Evolutionary conservation across 2,888 invertebrate species (phyloP).

Genomic region (Acanthoscelides obtectus): DNA sequence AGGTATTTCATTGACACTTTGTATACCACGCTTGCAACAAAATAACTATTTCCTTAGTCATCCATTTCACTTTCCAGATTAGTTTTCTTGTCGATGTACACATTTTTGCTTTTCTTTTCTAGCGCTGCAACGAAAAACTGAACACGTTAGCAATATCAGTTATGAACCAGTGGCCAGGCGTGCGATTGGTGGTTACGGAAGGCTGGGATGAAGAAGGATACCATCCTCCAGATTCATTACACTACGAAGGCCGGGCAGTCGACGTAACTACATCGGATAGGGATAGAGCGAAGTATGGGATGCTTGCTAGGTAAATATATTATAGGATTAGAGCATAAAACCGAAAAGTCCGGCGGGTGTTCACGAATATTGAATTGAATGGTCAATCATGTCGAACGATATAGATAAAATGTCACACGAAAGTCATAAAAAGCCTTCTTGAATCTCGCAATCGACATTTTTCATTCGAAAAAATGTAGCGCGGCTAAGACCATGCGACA

Average conservation of each 20-base stretch:
- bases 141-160: slow-evolving; percentile 92
- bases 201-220: slow-evolving; percentile 90
- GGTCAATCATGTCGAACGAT: no score
- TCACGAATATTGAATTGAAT: no score
- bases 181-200: slow-evolving; percentile 86
- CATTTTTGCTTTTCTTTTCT: slow-evolving; percentile 47
- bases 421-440: no score
- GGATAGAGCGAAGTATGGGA: slow-evolving; percentile 89
- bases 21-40: no score
- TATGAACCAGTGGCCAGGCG: slow-evolving; percentile 98
- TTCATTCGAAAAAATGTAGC: no score
- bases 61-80: background rate
- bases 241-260: slow-evolving; percentile 95
- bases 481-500: no score
- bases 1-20: no score
- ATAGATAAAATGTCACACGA: no score
- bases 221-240: slow-evolving; percentile 77
- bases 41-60: no score
- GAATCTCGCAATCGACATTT: no score
- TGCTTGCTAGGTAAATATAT: slow-evolving; percentile 72
- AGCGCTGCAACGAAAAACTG: slow-evolving; percentile 94
- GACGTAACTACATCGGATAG: slow-evolving; percentile 94
- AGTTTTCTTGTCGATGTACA: background rate
- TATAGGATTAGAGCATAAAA: no score
- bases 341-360: no score